phyloP scores from a whole-genome alignment of 2,888 invertebrate species.

The Lithosia quadra region DNA sequence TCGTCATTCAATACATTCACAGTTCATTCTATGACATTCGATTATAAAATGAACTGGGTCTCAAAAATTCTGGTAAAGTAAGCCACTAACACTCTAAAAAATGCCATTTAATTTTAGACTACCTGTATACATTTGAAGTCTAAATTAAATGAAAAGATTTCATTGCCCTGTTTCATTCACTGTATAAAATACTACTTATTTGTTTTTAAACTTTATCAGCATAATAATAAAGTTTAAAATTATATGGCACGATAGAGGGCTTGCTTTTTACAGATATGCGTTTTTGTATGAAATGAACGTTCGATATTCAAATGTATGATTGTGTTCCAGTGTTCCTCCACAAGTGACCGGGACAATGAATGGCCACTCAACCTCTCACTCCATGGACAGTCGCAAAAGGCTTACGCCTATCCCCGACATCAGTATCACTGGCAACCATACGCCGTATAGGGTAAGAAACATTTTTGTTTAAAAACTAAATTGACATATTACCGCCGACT shows the following conservation, averaged over 20 bases:
- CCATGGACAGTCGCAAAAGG: constrained; percentile 85
- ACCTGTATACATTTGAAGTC: too few species aligned
- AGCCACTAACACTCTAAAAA: too few species aligned
- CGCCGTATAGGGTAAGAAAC: constrained; percentile 89
- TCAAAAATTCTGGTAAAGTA: too few species aligned
- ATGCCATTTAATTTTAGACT: too few species aligned
- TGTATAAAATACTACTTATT: too few species aligned
- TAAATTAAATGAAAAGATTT: too few species aligned
- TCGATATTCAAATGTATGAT: constrained; percentile 20
- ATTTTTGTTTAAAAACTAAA: neutral
- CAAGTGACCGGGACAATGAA: constrained; percentile 80
- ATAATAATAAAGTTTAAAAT: too few species aligned
- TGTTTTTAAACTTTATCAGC: too few species aligned
- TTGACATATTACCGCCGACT: too few species aligned
- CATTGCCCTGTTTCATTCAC: too few species aligned
- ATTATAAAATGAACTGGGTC: neutral
- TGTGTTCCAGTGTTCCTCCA: constrained; percentile 70
- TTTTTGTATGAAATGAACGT: neutral
- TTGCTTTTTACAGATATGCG: too few species aligned
- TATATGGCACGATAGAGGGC: too few species aligned
- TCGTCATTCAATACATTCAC: neutral
- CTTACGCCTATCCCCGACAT: constrained; percentile 91
- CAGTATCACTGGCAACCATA: constrained; percentile 88
- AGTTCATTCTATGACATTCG: neutral
- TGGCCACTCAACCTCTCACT: constrained; percentile 83